phyloP scores from a whole-genome alignment of 2,797 vertebrate genomes.

The Danio kyathit region DNA sequence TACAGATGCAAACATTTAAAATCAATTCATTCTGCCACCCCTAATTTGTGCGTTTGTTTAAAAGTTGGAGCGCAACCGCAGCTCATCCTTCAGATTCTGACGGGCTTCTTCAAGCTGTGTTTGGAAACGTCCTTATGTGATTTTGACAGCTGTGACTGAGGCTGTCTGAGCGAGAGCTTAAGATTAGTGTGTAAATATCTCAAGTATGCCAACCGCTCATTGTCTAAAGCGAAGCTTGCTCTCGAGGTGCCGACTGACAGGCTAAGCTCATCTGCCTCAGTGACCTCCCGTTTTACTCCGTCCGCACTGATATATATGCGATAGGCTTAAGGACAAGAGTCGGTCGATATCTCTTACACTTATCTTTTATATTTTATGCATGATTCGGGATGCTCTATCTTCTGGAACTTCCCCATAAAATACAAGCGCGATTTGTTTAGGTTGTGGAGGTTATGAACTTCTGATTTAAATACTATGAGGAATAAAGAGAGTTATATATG shows the following conservation, averaged over 20 bases:
- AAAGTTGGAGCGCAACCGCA: slow-evolving; percentile 22
- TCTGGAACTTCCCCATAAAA: slow-evolving; percentile 13
- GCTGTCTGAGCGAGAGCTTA: slow-evolving; percentile 57
- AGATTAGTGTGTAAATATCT: slow-evolving; percentile 69
- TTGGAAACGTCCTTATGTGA: slow-evolving; percentile 58
- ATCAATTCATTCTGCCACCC: too few species aligned
- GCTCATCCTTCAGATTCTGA: slow-evolving; percentile 68
- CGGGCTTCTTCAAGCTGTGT: slow-evolving; percentile 51
- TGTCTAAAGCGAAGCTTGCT: slow-evolving; percentile 67
- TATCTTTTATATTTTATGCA: too few species aligned
- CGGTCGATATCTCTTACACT: background rate
- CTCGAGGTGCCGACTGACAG: slow-evolving; percentile 77
- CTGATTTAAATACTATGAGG: background rate
- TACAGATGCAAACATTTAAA: too few species aligned
- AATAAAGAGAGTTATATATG: slow-evolving; percentile 8
- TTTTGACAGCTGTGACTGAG: slow-evolving; percentile 57
- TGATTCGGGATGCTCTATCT: slow-evolving; percentile 25
- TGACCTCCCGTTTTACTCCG: slow-evolving; percentile 63
- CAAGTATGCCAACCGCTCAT: slow-evolving; percentile 78
- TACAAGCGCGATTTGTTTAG: background rate
- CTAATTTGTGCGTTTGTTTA: slow-evolving; percentile 17
- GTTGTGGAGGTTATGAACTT: slow-evolving; percentile 36
- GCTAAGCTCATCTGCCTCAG: slow-evolving; percentile 75
- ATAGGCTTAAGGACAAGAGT: too few species aligned
- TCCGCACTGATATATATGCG: background rate